Base-by-base conservation (phyloP, 2,888 invertebrate genomes). In the Perizoma flavofasciatum region DNA sequence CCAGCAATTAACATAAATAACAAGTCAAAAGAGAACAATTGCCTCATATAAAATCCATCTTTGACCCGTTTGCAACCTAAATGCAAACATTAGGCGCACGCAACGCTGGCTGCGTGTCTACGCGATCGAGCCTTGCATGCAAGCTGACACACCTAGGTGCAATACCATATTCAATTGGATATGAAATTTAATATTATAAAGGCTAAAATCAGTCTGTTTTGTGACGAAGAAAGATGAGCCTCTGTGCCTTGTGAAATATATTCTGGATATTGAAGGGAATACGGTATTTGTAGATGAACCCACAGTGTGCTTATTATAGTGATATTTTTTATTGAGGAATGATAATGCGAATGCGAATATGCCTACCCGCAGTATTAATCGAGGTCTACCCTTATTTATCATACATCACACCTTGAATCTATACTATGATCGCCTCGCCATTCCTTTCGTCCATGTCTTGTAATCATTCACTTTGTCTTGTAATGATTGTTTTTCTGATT, bases 21-120 rank as follows among this genome's bases (percentile, higher is more conserved):
- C 69, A 44, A 58, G 47, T 63, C 57, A 59, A 71, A 77, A 75
- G 75, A 70, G 69, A 69, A 75, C 73, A 80, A 79, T 79, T 77
- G 80, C 75, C 73, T 76, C 76, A 77, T 82, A 82, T 79, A 83
- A 84, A 86, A 87, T 87, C 83, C 82, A 87, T 85, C 83, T 87
- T 81, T 88, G 89, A 89, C 89, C 88, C 76, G 83, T 72, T 82
- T 83, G 79, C 82, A 85, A 86, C 82, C 84, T 85, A 82, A 88
- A 86, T 85, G 80, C 86, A 88, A 86, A 78, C 85, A 85, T 85
- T 85, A 89, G 77, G 78, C 63, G 79, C 89, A 90, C 88, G 89
- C 89, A 85, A 87, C 63, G 69, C 63, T 51, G 60, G 49, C 79
- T 85, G 85, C 86, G 85, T 86, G 88, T 75, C 70, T 61, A 63